Evolutionary conservation across 2,888 invertebrate genomes (phyloP), one percentile per base, ranked within the genome.

Genomic region (Frankliniella fusca): DNA sequence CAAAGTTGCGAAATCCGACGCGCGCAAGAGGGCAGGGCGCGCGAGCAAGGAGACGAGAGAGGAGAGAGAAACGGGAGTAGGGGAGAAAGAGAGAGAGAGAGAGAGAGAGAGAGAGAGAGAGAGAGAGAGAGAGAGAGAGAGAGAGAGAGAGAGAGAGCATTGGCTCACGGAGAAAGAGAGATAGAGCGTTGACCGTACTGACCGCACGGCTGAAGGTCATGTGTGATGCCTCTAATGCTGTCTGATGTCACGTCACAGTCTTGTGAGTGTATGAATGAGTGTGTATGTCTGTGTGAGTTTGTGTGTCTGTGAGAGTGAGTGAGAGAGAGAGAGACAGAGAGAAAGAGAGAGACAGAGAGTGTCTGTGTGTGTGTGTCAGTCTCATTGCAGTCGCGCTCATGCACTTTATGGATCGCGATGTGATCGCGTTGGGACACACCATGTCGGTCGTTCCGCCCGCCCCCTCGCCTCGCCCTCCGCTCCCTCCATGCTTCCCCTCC

Each of bases 341-440:
- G n/a, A n/a, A n/a, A n/a, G n/a, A n/a, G n/a, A n/a, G n/a, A n/a
- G n/a, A n/a, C n/a, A n/a, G n/a, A n/a, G n/a, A n/a, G 50, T 50
- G 50, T 50, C 20, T 18, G 18, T 61, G 15, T 61, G 61, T 61
- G 61, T 61, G 61, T 15, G 61, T 15, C 18, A 18, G 61, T n/a
- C 61, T 38, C 38, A 38, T 38, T 38, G 38, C 38, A 38, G 38
- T 38, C 38, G 54, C 54, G 54, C 15, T 54, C 15, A 15, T 76
- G 70, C 70, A 76, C 70, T 76, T 76, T 76, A 76, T 76, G 70
- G 70, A 76, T 76, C 70, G 70, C 70, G 70, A 76, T 76, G 70
- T 76, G 70, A 76, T 76, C 70, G 70, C 61, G n/a, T 20, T 61
- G 61, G 61, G 61, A 61, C 15, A 54, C 54, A 18, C 54, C 61